Percentiles rank a stretch among this genome's conserved stretches.
Evolutionary conservation across 2,113 vertebrate species (phyloP).

Genomic region (Argyrosomus japonicus): DNA sequence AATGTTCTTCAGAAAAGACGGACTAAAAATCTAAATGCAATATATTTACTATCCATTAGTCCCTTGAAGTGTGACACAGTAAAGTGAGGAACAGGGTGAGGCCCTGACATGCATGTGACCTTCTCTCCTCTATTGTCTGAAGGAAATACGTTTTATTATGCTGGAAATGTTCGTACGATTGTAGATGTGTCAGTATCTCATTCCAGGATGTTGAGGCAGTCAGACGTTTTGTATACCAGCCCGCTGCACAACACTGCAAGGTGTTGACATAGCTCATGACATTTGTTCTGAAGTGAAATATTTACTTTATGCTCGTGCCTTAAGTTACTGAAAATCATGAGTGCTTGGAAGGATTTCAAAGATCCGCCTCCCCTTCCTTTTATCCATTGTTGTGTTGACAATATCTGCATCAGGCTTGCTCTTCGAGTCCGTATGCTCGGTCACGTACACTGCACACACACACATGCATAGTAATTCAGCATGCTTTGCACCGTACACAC

Average conservation of each 20-base stretch:
- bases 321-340: not conserved
- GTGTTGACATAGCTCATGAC: not conserved
- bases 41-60: no score
- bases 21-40: no score
- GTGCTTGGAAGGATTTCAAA: not conserved
- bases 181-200: slow-evolving; percentile 9
- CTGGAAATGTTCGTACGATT: slow-evolving; percentile 44
- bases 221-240: not conserved
- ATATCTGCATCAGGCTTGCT: not conserved
- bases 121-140: slow-evolving; percentile 28
- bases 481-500: not conserved
- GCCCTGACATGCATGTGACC: not conserved
- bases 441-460: not conserved
- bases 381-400: not conserved
- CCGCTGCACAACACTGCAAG: not conserved
- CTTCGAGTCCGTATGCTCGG: not conserved
- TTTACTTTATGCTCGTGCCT: slow-evolving; percentile 1
- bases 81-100: not conserved
- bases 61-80: not conserved
- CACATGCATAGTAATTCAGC: not conserved
- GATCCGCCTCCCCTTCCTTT: not conserved
- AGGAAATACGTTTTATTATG: slow-evolving; percentile 51
- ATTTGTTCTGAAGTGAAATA: not conserved
- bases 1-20: not conserved
- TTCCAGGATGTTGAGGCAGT: not conserved